A percentile compares a stretch with the other conserved stretches of the same genome.
These are phyloP conservation scores for Propithecus perrieri DNA, from an alignment of 2,797 vertebrate species.

Conservation along the genomic window DNA sequence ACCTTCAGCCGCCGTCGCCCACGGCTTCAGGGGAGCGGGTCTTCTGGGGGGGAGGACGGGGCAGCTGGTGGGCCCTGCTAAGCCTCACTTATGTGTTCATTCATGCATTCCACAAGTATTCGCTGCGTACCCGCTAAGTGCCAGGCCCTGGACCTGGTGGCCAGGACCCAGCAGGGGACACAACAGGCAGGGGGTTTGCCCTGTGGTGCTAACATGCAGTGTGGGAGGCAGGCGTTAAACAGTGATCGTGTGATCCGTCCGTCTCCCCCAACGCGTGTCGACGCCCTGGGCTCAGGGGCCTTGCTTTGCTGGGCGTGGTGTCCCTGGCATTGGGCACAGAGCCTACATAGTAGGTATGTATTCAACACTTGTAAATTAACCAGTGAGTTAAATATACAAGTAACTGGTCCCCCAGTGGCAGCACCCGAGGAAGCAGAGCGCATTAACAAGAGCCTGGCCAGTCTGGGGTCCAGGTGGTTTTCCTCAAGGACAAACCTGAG, in stretches of 20 bases:
- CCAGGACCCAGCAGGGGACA: not conserved
- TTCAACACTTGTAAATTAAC: not conserved
- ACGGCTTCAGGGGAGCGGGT: not conserved
- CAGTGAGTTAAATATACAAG: not conserved
- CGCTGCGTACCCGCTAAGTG: not conserved
- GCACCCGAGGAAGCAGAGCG: no score
- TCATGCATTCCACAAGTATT: not conserved
- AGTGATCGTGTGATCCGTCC: not conserved
- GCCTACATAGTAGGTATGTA: not conserved
- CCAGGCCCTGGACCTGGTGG: not conserved
- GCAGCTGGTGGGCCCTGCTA: not conserved
- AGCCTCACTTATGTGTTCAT: no score
- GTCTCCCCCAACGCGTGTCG: not conserved
- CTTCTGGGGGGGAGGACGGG: not conserved
- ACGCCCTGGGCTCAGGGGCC: not conserved
- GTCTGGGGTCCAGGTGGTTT: not conserved
- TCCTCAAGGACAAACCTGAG: not conserved
- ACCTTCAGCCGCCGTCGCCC: not conserved
- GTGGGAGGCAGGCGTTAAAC: no score
- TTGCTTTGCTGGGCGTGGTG: not conserved
- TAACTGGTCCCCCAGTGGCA: not conserved
- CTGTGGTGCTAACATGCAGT: rapidly evolving
- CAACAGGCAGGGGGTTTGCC: not conserved
- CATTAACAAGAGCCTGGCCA: not conserved
- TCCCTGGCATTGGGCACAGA: not conserved